Conservation (phyloP, 2,113 vertebrate species). For the Xenopus tropicalis region UCB_Xtro_10.0 CM004451.2:7623501-7624000, state of each 20-base stretch:
- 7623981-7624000: too few relatives aligned
- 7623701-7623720: conserved; percentile 57
- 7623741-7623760: conserved; percentile 63
- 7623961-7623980: too few relatives aligned
- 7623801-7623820: too few relatives aligned
- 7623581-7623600: not conserved
- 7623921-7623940: too few relatives aligned
- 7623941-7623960: too few relatives aligned
- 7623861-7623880: too few relatives aligned
- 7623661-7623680: conserved; percentile 49
- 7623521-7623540: not conserved
- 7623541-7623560: conserved; percentile 10
- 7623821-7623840: too few relatives aligned
- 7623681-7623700: conserved; percentile 57
- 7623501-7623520: too few relatives aligned
- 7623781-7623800: conserved; percentile 4
- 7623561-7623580: not conserved
- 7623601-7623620: conserved; percentile 54
- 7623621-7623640: conserved; percentile 27
- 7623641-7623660: conserved; percentile 61
- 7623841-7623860: too few relatives aligned
- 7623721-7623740: conserved; percentile 52
- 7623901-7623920: too few relatives aligned
- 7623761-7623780: conserved; percentile 47
- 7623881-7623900: too few relatives aligned